Conservation (phyloP, 2,888 invertebrate genomes). For the Patella depressa region DNA sequence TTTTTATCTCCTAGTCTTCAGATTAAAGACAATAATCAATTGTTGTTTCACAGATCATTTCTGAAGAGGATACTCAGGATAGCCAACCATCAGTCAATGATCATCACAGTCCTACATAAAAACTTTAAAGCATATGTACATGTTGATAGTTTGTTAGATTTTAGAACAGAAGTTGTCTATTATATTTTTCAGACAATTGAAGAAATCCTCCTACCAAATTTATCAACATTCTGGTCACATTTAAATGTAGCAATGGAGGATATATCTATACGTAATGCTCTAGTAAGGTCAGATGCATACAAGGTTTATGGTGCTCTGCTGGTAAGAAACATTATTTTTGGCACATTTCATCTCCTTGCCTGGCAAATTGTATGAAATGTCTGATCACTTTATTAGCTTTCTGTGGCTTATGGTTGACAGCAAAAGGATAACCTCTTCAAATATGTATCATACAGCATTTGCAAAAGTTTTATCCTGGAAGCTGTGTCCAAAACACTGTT, state of each 20-base stretch:
- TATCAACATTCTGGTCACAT: conserved; percentile 64
- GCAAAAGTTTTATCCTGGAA: no score
- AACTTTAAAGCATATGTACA: no score
- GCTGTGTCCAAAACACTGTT: no score
- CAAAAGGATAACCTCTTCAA: no score
- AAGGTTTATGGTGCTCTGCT: conserved; percentile 67
- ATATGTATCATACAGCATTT: no score
- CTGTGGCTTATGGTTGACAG: not conserved
- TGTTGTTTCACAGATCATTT: no score
- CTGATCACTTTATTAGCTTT: not conserved
- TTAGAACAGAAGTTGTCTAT: not conserved
- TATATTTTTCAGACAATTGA: conserved; percentile 59
- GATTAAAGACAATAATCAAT: no score
- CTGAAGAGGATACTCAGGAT: no score
- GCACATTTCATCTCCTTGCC: not conserved
- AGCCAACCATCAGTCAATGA: no score
- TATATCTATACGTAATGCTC: conserved; percentile 45
- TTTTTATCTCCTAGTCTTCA: no score
- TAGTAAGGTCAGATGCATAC: conserved; percentile 62
- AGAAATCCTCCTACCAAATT: conserved; percentile 61
- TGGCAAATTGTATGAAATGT: not conserved
- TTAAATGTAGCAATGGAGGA: conserved; percentile 60
- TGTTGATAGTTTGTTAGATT: no score
- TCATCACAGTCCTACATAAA: no score
- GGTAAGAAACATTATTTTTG: conserved; percentile 47